phyloP scores from a whole-genome alignment of 2,797 vertebrate genomes.

The Danio kyathit region DNA sequence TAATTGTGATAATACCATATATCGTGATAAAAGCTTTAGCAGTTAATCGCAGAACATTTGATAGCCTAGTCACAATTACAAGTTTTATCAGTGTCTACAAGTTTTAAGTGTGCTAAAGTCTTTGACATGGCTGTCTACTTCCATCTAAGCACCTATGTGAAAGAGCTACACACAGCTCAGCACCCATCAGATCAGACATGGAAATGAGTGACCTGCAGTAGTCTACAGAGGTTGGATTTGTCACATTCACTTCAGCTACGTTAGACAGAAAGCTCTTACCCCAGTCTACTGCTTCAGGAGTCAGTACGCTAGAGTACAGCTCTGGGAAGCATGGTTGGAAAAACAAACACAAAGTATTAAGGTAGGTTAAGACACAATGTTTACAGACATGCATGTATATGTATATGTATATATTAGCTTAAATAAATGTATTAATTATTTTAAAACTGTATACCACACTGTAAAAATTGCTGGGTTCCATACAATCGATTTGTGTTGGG shows the following conservation, averaged over 20 bases:
- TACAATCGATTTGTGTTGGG: too few species aligned
- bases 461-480: too few species aligned
- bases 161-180: neutral
- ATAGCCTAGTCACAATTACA: neutral
- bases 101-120: conserved; percentile 1
- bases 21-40: too few species aligned
- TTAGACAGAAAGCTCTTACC: conserved; percentile 79
- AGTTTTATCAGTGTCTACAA: neutral
- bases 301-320: conserved; percentile 80
- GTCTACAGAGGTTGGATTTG: conserved; percentile 20
- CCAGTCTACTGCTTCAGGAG: conserved; percentile 73
- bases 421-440: neutral
- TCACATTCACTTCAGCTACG: conserved; percentile 59
- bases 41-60: neutral
- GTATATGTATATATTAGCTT: neutral
- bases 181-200: neutral
- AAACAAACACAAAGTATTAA: conserved; percentile 38
- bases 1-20: too few species aligned
- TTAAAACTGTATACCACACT: neutral
- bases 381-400: neutral
- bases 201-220: neutral
- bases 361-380: conserved; percentile 19
- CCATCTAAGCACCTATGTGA: conserved; percentile 6
- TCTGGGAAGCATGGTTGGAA: conserved; percentile 68
- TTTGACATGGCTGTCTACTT: conserved; percentile 1